A percentile compares a stretch with the other conserved stretches of the same genome.
Conservation (phyloP, 2,113 vertebrate species). For the Parotia lawesii region DNA sequence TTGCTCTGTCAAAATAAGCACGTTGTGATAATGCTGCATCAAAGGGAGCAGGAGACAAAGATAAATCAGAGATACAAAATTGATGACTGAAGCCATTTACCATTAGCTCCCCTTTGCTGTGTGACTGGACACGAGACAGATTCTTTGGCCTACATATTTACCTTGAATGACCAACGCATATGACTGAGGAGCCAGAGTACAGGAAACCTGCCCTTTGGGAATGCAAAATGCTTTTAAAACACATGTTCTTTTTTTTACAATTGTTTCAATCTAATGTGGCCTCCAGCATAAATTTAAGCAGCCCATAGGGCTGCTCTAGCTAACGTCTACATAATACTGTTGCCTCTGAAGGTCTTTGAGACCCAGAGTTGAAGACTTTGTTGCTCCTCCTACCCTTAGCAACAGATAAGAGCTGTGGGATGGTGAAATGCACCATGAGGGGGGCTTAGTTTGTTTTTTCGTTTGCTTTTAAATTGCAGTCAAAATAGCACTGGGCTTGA, state of each 20-base stretch:
- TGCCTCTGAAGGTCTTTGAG: not conserved
- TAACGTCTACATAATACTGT: not conserved
- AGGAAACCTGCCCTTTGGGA: not conserved
- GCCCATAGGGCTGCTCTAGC: not conserved
- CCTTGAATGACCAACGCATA: not conserved
- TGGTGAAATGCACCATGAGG: not conserved
- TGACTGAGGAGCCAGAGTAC: not conserved
- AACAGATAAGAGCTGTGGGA: not conserved
- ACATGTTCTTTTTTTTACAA: accelerated
- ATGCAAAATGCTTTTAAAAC: not conserved
- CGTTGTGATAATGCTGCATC: not conserved
- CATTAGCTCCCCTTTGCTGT: not conserved
- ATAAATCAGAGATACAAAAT: not conserved
- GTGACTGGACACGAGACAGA: not conserved
- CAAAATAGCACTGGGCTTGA: not conserved
- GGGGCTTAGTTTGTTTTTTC: not conserved
- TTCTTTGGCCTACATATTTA: not conserved
- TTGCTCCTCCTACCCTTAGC: not conserved
- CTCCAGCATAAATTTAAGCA: not conserved
- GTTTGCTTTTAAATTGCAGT: not conserved
- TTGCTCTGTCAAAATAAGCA: not conserved
- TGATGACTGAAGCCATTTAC: not conserved
- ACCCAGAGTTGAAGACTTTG: not conserved
- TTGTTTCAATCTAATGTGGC: not conserved
- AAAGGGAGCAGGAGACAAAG: not conserved